Evolutionary conservation across 1,140 invertebrate species (phyloP), one percentile per base, ranked within the genome.

Genomic region (Zeugodacus cucurbitae): DNA sequence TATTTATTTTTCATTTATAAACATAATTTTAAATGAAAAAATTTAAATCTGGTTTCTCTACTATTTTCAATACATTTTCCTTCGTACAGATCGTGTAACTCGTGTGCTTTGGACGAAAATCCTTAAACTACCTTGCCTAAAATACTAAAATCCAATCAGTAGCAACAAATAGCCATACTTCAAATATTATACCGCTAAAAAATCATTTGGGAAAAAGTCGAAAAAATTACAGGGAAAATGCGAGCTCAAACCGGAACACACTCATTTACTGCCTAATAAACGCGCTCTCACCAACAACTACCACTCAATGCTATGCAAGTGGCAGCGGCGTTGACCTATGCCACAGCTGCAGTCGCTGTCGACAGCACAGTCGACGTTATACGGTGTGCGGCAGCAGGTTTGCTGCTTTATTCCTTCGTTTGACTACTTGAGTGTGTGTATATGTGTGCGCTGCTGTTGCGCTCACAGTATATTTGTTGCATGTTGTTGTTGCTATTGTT

Each of bases 401-500:
- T 29, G 74, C 74, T 82, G 74, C 41, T 82, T 82, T 82, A 82
- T 82, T 82, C 74, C 74, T 82, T 82, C 74, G 74, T 82, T 82
- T 82, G 41, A 29, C 34, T 37, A 20, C 32, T 17, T 74, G 3
- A 6, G 34, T 8, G 29, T 37, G 37, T 20, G 22, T 62, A 7
- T 62, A 10, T 74, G 67, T 34, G 17, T 32, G 17, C 34, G 67
- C 67, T 74, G 44, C 74, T 82, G 74, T 82, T 82, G 74, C 44
- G 44, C 41, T 48, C 41, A 82, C 74, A 54, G 32, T 26, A 5
- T 82, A 29, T 8, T 22, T 70, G 64, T 54, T 29, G 32, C 22
- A 5, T 41, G 17, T 74, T 70, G 32, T 41, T 74, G 17, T 74
- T 74, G 22, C 20, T n/a, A 74, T 74, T 74, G 70, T 74, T 82